A percentile compares a stretch with the other conserved stretches of the same genome.
phyloP scores from a whole-genome alignment of 2,797 vertebrate species.

The Diceros bicornis region DNA sequence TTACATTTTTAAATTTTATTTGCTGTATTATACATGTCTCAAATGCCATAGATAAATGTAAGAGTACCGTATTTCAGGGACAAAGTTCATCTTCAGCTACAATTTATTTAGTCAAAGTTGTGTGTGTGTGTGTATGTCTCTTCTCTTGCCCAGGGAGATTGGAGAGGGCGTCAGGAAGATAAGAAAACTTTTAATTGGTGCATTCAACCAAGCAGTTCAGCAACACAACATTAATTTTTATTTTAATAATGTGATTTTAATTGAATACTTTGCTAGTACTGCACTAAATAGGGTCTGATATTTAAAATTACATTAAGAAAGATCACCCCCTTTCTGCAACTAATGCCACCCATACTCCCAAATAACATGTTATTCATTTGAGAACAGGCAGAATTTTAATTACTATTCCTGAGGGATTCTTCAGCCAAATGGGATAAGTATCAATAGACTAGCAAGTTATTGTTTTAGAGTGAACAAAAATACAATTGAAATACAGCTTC shows the following conservation, averaged over 20 bases:
- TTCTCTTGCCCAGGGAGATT: constrained; percentile 59
- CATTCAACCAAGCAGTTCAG: constrained; percentile 81
- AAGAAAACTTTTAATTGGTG: constrained; percentile 85
- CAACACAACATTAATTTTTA: constrained; percentile 85
- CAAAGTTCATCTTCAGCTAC: not conserved
- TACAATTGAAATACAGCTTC: constrained; percentile 21
- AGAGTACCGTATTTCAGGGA: constrained; percentile 11
- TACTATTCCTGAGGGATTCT: constrained; percentile 55
- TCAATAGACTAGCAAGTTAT: constrained; percentile 28
- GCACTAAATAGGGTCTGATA: constrained; percentile 76
- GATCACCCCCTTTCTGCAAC: constrained; percentile 52
- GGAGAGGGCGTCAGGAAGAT: constrained; percentile 44
- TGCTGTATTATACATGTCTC: not conserved
- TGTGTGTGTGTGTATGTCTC: not conserved
- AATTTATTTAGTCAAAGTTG: constrained; percentile 42
- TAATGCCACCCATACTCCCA: constrained; percentile 63
- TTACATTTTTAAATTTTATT: not conserved
- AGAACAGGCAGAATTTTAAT: constrained; percentile 75
- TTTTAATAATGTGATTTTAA: constrained; percentile 86
- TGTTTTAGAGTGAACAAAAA: constrained; percentile 69
- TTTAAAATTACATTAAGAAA: constrained; percentile 83
- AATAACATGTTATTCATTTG: constrained; percentile 67
- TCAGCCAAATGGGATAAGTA: constrained; percentile 44
- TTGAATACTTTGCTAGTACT: constrained; percentile 78
- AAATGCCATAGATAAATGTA: not conserved